Conservation (phyloP, 1,140 invertebrate genomes). For the Penaeus vannamei region DNA sequence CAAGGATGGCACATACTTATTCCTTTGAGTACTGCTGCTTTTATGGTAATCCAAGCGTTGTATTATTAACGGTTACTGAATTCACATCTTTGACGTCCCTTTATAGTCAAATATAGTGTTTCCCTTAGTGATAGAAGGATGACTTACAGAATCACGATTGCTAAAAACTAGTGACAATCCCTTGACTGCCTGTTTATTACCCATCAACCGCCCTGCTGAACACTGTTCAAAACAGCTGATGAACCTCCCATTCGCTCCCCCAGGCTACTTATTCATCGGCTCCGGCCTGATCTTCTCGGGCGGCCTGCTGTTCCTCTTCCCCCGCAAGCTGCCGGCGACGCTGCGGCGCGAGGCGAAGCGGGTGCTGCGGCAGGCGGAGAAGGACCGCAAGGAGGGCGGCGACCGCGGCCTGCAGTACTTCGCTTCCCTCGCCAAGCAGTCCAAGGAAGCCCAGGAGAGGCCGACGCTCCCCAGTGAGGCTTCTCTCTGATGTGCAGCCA, state of each 20-base stretch:
- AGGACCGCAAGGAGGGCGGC: conserved; percentile 13
- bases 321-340: conserved; percentile 34
- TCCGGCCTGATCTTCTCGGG: conserved; percentile 24
- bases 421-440: background rate
- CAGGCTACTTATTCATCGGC: conserved; percentile 49
- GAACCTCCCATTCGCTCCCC: background rate
- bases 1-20: no score
- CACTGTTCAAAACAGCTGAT: background rate
- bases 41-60: no score
- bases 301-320: conserved; percentile 40
- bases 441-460: background rate
- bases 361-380: conserved; percentile 30
- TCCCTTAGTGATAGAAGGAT: no score
- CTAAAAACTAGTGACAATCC: no score
- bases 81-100: no score
- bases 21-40: no score
- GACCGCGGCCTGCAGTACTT: background rate
- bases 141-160: no score
- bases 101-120: no score
- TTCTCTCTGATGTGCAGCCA: background rate
- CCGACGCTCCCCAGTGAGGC: background rate
- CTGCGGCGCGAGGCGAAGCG: conserved; percentile 37
- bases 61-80: no score
- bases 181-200: no score
- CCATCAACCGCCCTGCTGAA: no score